A percentile compares a stretch with the other conserved stretches of the same genome.
Evolutionary conservation across 2,888 invertebrate species (phyloP).

Genomic region (Caenorhabditis drosophilae): DNA sequence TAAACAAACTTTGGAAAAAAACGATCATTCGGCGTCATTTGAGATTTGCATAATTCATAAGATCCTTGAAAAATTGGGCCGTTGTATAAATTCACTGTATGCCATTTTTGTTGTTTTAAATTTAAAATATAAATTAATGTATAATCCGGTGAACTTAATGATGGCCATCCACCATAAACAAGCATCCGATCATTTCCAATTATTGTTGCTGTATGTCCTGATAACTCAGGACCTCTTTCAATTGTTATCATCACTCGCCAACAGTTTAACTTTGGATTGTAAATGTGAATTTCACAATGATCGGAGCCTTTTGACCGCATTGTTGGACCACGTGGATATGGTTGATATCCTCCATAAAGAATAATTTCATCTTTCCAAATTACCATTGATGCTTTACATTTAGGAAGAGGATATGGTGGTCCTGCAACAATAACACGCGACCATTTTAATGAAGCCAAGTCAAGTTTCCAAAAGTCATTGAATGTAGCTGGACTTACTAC

Average conservation of each 20-base stretch:
- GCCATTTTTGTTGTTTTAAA: not conserved
- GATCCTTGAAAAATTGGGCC: not conserved
- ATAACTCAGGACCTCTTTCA: not conserved
- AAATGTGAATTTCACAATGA: slow-evolving; percentile 7
- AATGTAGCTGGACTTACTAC: not conserved
- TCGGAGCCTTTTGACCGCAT: not conserved
- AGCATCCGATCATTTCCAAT: slow-evolving; percentile 4
- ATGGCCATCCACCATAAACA: slow-evolving; percentile 6
- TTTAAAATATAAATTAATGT: not conserved
- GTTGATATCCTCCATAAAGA: slow-evolving; percentile 13
- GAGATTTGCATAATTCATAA: not conserved
- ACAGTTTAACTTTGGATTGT: not conserved
- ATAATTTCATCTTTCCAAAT: slow-evolving; percentile 6
- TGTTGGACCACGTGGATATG: not conserved
- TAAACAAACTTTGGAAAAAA: not conserved
- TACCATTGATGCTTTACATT: slow-evolving; percentile 8
- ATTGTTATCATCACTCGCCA: slow-evolving; percentile 4
- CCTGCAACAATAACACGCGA: slow-evolving; percentile 6
- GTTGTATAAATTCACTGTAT: not conserved
- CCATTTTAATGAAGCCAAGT: slow-evolving; percentile 11
- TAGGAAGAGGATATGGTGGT: slow-evolving; percentile 16
- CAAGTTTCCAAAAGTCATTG: slow-evolving; percentile 25
- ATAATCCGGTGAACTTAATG: no score
- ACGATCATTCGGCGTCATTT: not conserved
- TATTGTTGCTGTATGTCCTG: slow-evolving; percentile 4